Percentiles rank a stretch among this genome's conserved stretches.
phyloP scores from a whole-genome alignment of 2,888 invertebrate species.

The Clepsis dumicolana region DNA sequence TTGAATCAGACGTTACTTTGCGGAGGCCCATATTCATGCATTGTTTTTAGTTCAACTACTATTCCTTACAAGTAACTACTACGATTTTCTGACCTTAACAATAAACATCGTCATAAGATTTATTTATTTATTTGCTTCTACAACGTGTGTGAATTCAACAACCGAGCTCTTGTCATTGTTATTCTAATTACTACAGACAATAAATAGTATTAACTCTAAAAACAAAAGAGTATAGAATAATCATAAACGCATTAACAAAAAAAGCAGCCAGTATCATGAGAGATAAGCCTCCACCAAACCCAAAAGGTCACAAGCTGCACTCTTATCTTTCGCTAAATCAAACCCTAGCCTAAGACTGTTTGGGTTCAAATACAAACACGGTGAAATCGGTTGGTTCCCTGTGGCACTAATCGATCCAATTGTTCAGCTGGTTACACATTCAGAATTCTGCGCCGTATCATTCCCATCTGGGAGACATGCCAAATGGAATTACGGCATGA shows the following conservation, averaged over 20 bases:
- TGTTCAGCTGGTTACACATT: slow-evolving; percentile 17
- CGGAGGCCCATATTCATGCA: too few species aligned
- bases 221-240: neutral
- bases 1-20: too few species aligned
- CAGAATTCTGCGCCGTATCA: slow-evolving; percentile 24
- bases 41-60: too few species aligned
- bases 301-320: neutral
- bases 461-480: slow-evolving; percentile 35
- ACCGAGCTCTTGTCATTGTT: too few species aligned
- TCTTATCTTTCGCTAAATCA: neutral
- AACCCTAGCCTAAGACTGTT: neutral
- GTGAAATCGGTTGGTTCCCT: neutral
- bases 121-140: too few species aligned
- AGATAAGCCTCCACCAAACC: neutral
- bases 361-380: neutral
- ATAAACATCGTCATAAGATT: too few species aligned
- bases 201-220: neutral
- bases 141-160: too few species aligned
- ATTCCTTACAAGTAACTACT: too few species aligned
- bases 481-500: slow-evolving; percentile 36
- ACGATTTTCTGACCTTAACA: too few species aligned
- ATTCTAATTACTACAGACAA: neutral
- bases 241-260: neutral
- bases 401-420: neutral
- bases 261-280: neutral